Conservation (phyloP, 2,113 vertebrate species). For the Tamias sibiricus region DNA sequence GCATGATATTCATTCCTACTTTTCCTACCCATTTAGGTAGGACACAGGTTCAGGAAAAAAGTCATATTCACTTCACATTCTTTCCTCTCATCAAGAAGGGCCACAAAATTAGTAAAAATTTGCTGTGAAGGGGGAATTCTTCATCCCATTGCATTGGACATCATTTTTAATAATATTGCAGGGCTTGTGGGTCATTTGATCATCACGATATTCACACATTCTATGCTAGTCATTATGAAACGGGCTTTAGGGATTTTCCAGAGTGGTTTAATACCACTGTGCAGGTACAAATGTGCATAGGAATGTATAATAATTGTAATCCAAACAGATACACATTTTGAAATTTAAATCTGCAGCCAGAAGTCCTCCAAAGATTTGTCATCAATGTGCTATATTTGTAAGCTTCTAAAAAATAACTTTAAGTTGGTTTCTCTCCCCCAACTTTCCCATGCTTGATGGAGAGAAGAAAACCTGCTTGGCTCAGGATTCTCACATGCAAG, state of each 20-base stretch:
- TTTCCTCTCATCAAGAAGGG: conserved; percentile 47
- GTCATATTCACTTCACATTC: conserved; percentile 58
- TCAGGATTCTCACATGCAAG: background rate
- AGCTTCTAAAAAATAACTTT: conserved; percentile 62
- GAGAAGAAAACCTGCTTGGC: background rate
- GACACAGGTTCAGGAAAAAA: conserved; percentile 42
- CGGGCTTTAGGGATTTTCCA: conserved; percentile 70
- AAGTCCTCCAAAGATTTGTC: conserved; percentile 75
- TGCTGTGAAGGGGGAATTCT: conserved; percentile 46
- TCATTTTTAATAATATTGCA: conserved; percentile 69
- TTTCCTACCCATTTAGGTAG: conserved; percentile 17
- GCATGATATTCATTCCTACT: background rate
- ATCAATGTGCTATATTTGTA: conserved; percentile 39
- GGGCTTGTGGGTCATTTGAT: conserved; percentile 57
- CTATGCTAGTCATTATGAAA: conserved; percentile 55
- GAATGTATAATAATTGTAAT: conserved; percentile 72
- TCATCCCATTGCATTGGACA: conserved; percentile 63
- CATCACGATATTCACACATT: conserved; percentile 72
- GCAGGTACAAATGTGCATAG: conserved; percentile 40
- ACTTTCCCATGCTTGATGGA: background rate
- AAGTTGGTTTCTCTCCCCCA: conserved; percentile 4
- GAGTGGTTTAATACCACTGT: conserved; percentile 53
- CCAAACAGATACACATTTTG: conserved; percentile 69
- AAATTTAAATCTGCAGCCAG: conserved; percentile 74
- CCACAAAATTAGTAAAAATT: conserved; percentile 62